Percentiles rank a stretch among this genome's conserved stretches.
These are phyloP conservation scores for Spongilla lacustris DNA, from an alignment of 37 sponge, comb jelly and placozoan species.

Conservation along the genomic window DNA sequence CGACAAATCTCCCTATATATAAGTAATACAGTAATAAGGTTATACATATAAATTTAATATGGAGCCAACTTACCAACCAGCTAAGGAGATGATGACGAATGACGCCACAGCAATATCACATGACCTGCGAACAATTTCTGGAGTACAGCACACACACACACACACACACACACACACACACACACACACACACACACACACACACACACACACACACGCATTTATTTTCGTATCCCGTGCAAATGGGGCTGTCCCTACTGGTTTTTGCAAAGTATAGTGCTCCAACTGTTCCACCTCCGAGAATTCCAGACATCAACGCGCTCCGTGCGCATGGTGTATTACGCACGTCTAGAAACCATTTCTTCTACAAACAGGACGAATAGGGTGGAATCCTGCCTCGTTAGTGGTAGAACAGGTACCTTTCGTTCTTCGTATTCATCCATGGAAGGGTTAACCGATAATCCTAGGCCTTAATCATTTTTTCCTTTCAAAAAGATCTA, in stretches of 20 bases:
- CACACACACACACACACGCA: background rate
- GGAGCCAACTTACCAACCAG: conserved; percentile 61
- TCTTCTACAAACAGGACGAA: conserved; percentile 45
- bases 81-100: conserved; percentile 47
- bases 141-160: background rate
- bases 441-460: no score
- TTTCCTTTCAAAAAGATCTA: no score
- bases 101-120: conserved; percentile 76
- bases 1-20: conserved; percentile 75
- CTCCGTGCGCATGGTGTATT: conserved; percentile 83
- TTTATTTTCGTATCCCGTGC: background rate
- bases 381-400: no score
- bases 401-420: background rate
- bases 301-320: conserved; percentile 77
- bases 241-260: conserved; percentile 28
- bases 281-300: conserved; percentile 55
- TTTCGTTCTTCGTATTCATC: conserved; percentile 28
- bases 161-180: background rate
- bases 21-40: no score
- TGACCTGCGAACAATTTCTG: conserved; percentile 74
- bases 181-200: background rate
- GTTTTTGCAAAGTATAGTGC: conserved; percentile 59
- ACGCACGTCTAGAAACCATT: conserved; percentile 75
- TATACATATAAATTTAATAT: background rate
- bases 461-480: no score